These are phyloP conservation scores for Grammomys dolichurus DNA, from an alignment of 2,113 vertebrate genomes.

Conservation along the genomic window DNA sequence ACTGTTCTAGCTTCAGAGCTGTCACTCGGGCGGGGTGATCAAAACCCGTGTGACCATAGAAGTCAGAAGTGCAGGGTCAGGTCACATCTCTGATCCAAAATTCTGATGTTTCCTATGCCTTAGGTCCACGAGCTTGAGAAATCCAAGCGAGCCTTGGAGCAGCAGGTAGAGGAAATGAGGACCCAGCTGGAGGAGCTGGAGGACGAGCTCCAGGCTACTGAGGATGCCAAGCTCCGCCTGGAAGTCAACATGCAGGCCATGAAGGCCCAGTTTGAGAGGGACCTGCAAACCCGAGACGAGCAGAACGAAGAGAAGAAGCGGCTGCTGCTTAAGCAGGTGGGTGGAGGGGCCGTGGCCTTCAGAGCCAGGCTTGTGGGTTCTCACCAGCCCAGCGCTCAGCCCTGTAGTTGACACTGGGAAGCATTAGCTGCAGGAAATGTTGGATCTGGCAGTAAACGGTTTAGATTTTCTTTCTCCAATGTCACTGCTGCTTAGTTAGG, in stretches of 20 bases:
- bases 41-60: neutral
- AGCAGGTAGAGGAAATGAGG: conserved; percentile 98
- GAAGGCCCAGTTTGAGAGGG: conserved; percentile 98
- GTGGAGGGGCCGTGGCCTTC: fast-evolving
- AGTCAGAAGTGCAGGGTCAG: too few relatives aligned
- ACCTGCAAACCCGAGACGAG: conserved; percentile 94
- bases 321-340: conserved; percentile 95
- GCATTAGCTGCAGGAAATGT: neutral
- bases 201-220: conserved; percentile 97
- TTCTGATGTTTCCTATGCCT: neutral
- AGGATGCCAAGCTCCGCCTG: conserved; percentile 96
- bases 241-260: conserved; percentile 99
- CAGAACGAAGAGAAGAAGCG: conserved; percentile 98
- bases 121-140: conserved; percentile 98
- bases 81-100: neutral
- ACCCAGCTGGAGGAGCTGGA: conserved; percentile 98
- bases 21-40: too few relatives aligned
- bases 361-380: fast-evolving
- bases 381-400: fast-evolving
- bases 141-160: conserved; percentile 97
- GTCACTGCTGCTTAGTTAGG: neutral
- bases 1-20: neutral
- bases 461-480: neutral
- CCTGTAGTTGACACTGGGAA: fast-evolving
- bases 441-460: neutral